Evolutionary conservation across 1,140 invertebrate species (phyloP), one percentile per base, ranked within the genome.

Genomic region (Contarinia nasturtii): DNA sequence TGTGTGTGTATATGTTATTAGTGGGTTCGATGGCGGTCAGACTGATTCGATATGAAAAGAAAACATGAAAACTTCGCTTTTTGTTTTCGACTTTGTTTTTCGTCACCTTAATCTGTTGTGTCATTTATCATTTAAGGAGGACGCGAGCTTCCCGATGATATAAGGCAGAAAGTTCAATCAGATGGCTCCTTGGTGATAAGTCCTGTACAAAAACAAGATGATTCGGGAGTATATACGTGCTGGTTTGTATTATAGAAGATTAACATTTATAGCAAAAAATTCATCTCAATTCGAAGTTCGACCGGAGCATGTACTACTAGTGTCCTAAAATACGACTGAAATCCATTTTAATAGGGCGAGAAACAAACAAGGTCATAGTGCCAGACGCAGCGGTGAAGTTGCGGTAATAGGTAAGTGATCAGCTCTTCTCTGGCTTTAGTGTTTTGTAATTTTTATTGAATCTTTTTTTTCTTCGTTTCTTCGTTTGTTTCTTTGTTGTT

Each of bases 221-320:
- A 88, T 63, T 76, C 79, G 1, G 85, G 85, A 0, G 69, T 75
- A 0, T 87, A 88, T 61, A 82, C 79, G 1, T 87, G 83, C 59
- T 77, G 72, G 65, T n/a, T n/a, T n/a, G n/a, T n/a, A n/a, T n/a
- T n/a, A n/a, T n/a, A n/a, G n/a, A n/a, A n/a, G n/a, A n/a, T n/a
- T n/a, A n/a, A n/a, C n/a, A n/a, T n/a, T n/a, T n/a, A n/a, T n/a
- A n/a, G n/a, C n/a, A n/a, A n/a, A n/a, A n/a, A n/a, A n/a, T n/a
- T n/a, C n/a, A n/a, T n/a, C n/a, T n/a, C n/a, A n/a, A n/a, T n/a
- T n/a, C n/a, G n/a, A n/a, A n/a, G n/a, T n/a, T n/a, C n/a, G n/a
- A n/a, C n/a, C n/a, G n/a, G n/a, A n/a, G n/a, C n/a, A n/a, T n/a
- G n/a, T n/a, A n/a, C n/a, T n/a, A n/a, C n/a, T n/a, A n/a, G n/a